Percentiles rank a stretch among this genome's conserved stretches.
These are phyloP conservation scores for Netelia inedita DNA, from an alignment of 2,888 invertebrate species.

Conservation along the genomic window DNA sequence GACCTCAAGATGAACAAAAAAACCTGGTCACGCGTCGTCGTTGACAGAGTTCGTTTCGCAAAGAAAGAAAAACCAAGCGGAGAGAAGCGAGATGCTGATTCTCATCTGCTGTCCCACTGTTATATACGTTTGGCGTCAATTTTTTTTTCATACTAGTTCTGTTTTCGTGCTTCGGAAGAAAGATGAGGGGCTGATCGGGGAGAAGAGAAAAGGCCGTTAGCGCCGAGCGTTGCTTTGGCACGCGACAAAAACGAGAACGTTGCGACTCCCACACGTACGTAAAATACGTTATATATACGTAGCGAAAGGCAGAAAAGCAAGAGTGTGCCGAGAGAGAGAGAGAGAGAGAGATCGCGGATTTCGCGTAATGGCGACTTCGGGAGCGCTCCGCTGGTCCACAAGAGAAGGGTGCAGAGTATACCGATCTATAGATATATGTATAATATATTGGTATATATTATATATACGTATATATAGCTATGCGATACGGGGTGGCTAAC, in stretches of 20 bases:
- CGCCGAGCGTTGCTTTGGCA: constrained; percentile 65
- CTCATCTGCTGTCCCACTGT: neutral
- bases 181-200: neutral
- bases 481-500: constrained; percentile 69
- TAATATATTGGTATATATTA: constrained; percentile 31
- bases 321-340: constrained; percentile 38
- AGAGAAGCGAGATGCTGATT: neutral
- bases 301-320: constrained; percentile 41
- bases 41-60: constrained; percentile 3
- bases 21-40: constrained; percentile 2
- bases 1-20: constrained; percentile 12
- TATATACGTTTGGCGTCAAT: constrained; percentile 48
- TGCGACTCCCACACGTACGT: constrained; percentile 81
- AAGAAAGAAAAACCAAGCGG: neutral
- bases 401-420: constrained; percentile 59
- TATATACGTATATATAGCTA: neutral
- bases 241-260: constrained; percentile 79
- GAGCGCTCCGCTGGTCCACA: constrained; percentile 68
- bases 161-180: constrained; percentile 71
- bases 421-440: constrained; percentile 25
- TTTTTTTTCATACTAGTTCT: constrained; percentile 51
- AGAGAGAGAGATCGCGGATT: constrained; percentile 41
- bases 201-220: constrained; percentile 65
- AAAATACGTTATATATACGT: constrained; percentile 1
- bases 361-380: constrained; percentile 74